phyloP scores from a whole-genome alignment of 2,797 vertebrate species.

The Lycodopsis pacificus region DNA sequence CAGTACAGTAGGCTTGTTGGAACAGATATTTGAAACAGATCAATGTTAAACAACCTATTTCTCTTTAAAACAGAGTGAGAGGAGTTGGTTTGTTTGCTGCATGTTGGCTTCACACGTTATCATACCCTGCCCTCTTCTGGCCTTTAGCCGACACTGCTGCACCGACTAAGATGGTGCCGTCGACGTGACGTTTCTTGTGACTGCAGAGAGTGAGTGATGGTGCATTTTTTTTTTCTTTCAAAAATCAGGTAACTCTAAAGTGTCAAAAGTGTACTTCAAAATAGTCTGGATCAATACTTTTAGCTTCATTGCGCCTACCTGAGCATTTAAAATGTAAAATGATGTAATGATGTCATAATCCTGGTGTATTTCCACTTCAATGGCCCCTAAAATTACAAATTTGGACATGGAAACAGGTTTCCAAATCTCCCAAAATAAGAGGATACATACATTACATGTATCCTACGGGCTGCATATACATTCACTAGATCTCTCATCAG shows the following conservation, averaged over 20 bases:
- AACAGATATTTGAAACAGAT: constrained; percentile 35
- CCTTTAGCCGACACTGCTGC: neutral
- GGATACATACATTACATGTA: neutral
- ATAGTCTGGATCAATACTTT: neutral
- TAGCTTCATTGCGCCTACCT: neutral
- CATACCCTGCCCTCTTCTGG: constrained; percentile 61
- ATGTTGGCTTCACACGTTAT: neutral
- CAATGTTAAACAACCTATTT: constrained; percentile 42
- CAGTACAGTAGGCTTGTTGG: constrained; percentile 23
- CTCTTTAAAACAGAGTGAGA: neutral
- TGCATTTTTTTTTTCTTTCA: neutral
- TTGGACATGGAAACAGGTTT: neutral
- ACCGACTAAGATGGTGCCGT: neutral
- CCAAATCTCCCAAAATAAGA: neutral
- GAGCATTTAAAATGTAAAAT: neutral
- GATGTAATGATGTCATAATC: neutral
- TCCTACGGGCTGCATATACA: neutral
- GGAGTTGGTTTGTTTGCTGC: neutral
- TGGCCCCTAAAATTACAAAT: neutral
- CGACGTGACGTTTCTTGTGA: neutral
- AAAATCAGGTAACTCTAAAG: neutral
- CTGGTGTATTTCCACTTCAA: neutral
- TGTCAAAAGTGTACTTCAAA: neutral
- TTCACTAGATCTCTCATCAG: neutral
- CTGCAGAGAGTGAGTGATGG: neutral